Evolutionary conservation across 2,888 invertebrate species (phyloP), one percentile per base, ranked within the genome.

Genomic region (Gnatocerus cornutus): DNA sequence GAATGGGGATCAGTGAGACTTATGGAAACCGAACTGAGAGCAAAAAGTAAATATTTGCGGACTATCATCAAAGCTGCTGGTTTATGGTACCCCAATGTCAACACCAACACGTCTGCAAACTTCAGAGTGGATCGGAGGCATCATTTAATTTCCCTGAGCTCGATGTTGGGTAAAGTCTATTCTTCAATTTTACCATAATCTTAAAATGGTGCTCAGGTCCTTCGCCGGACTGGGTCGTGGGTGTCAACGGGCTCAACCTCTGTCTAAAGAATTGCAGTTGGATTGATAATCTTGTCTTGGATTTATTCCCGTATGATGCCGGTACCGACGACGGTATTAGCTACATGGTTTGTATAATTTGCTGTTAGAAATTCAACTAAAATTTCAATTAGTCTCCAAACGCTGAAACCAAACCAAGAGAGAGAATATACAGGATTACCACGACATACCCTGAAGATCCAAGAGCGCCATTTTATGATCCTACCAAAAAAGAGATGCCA

Each of bases 151-250:
- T 98, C 98, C 0, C 83, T 98, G 1, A 93, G 92, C 0, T 94
- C 94, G 0, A 95, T 95, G 95, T 92, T 95, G 79, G 93, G 93
- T 92, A 83, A 83, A 71, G 43, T 43, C 50, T 46, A 52, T 13
- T 33, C 53, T 52, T 61, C 4, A 21, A 21, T 21, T 39, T 55
- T 39, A 7, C 9, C 10, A 10, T 2, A 41, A 16, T 63, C 58
- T 55, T 50, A 43, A 12, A 41, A 3, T 8, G 5, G 10, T 41
- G 3, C 76, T 10, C 72, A 93, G 94, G 97, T 0, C 99, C 99
- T 0, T 96, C 97, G 8, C 99, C 99, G 0, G 99, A 99, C 87
- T 99, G 99, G 99, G 94, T 98, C 77, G 95, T 98, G 45, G 99
- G 99, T 0, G 91, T 99, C 30, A 94, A 90, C 66, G 93, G 94